Percentiles rank a stretch among this genome's conserved stretches.
These are phyloP conservation scores for Crambe crambe DNA, from an alignment of 37 sponge, comb jelly and placozoan species.

Conservation along the genomic window DNA sequence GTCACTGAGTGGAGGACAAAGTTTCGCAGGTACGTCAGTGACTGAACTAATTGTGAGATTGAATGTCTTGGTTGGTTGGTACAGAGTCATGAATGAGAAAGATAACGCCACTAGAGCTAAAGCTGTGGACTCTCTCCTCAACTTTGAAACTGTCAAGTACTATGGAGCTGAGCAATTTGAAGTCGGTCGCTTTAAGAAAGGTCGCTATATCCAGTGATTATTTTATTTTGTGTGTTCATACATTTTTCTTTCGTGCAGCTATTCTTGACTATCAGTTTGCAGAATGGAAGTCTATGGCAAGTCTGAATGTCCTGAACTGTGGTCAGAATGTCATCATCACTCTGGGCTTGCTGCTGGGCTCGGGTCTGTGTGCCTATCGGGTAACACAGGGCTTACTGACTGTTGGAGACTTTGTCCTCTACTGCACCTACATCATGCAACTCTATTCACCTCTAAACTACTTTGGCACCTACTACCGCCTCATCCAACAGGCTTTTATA, in stretches of 20 bases:
- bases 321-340: constrained; percentile 89
- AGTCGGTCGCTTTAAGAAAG: constrained; percentile 64
- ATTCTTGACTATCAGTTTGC: constrained; percentile 69
- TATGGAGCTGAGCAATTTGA: constrained; percentile 94
- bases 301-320: constrained; percentile 73
- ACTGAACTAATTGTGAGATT: not conserved
- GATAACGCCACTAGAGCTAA: constrained; percentile 84
- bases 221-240: not conserved
- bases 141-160: constrained; percentile 99
- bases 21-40: constrained; percentile 42
- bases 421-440: constrained; percentile 94
- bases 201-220: not conserved
- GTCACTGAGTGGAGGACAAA: constrained; percentile 97
- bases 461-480: constrained; percentile 95
- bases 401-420: constrained; percentile 99
- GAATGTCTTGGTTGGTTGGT: not conserved
- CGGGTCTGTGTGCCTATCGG: constrained; percentile 88
- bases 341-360: constrained; percentile 80
- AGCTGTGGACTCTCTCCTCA: constrained; percentile 96
- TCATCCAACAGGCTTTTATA: constrained; percentile 96
- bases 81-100: constrained; percentile 89
- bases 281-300: constrained; percentile 83
- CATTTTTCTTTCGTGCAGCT: constrained; percentile 12
- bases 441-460: constrained; percentile 96
- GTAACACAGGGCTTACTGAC: constrained; percentile 75